phyloP scores from a whole-genome alignment of 2,888 invertebrate species.

The Thecophora atra region DNA sequence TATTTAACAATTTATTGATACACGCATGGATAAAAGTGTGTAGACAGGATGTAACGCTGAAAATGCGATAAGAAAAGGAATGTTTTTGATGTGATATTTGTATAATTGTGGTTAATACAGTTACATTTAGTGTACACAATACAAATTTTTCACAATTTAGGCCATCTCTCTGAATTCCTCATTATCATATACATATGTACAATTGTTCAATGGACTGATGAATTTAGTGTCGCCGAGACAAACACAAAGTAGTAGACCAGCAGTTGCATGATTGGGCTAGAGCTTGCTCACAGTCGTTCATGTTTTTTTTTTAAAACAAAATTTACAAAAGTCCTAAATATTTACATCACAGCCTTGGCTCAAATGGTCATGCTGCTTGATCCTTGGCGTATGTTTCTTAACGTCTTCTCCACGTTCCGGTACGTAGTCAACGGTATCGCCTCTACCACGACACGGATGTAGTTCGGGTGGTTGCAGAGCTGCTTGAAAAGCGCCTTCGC shows the following conservation, averaged over 20 bases:
- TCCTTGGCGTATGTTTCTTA: conserved; percentile 65
- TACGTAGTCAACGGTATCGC: conserved; percentile 81
- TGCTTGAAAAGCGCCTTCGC: conserved; percentile 81
- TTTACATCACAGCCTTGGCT: not conserved
- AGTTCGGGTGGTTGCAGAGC: conserved; percentile 78
- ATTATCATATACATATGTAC: too few relatives aligned
- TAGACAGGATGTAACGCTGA: too few relatives aligned
- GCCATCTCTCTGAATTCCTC: too few relatives aligned
- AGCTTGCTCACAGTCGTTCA: conserved; percentile 21
- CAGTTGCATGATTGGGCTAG: conserved; percentile 9
- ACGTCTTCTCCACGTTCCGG: conserved; percentile 84
- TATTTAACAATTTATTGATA: too few relatives aligned
- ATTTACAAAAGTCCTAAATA: conserved; percentile 2
- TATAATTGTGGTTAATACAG: too few relatives aligned
- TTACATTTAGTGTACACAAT: too few relatives aligned
- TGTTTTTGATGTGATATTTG: too few relatives aligned
- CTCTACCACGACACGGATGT: conserved; percentile 80
- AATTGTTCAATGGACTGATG: too few relatives aligned
- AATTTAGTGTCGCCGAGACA: too few relatives aligned
- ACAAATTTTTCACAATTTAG: too few relatives aligned
- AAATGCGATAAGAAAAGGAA: too few relatives aligned
- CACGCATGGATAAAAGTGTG: too few relatives aligned
- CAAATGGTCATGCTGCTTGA: not conserved
- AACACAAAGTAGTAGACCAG: conserved; percentile 14
- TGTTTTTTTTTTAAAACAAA: conserved; percentile 17